phyloP scores from a whole-genome alignment of 2,797 vertebrate genomes.

The Tiaroga cobitis region DNA sequence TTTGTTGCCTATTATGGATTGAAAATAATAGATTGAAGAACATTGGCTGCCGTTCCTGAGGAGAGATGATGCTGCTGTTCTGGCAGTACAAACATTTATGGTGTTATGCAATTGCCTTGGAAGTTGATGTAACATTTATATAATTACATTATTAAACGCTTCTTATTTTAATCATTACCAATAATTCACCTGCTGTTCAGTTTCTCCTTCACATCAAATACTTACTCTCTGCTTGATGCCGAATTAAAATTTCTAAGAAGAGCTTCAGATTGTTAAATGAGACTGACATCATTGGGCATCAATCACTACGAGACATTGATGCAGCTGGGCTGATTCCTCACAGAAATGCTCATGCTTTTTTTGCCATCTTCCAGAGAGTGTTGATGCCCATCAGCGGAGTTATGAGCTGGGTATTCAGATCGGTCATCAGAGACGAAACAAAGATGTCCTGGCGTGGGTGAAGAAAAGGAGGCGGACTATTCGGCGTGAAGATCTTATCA shows the following conservation, averaged over 20 bases:
- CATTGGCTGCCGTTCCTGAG: neutral
- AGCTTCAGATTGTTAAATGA: neutral
- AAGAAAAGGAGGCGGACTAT: conserved; percentile 99
- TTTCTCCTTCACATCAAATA: neutral
- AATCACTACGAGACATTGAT: neutral
- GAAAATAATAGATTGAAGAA: conserved; percentile 21
- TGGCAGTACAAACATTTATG: neutral
- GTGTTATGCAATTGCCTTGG: neutral
- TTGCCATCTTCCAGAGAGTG: conserved; percentile 84
- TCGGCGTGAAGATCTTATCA: conserved; percentile 97
- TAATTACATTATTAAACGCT: conserved; percentile 17
- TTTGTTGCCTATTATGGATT: conserved; percentile 29
- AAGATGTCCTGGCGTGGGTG: conserved; percentile 97
- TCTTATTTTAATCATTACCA: neutral
- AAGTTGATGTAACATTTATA: neutral
- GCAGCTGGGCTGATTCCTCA: conserved; percentile 2
- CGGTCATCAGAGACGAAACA: conserved; percentile 94
- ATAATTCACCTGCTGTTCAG: neutral
- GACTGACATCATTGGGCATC: neutral
- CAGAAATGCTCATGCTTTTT: neutral
- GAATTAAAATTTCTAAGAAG: neutral
- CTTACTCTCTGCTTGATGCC: neutral
- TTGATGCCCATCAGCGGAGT: conserved; percentile 93
- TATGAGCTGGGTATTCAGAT: conserved; percentile 97
- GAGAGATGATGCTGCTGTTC: neutral